These are phyloP conservation scores for Rhodophaea formosa DNA, from an alignment of 2,888 invertebrate species.

Conservation along the genomic window DNA sequence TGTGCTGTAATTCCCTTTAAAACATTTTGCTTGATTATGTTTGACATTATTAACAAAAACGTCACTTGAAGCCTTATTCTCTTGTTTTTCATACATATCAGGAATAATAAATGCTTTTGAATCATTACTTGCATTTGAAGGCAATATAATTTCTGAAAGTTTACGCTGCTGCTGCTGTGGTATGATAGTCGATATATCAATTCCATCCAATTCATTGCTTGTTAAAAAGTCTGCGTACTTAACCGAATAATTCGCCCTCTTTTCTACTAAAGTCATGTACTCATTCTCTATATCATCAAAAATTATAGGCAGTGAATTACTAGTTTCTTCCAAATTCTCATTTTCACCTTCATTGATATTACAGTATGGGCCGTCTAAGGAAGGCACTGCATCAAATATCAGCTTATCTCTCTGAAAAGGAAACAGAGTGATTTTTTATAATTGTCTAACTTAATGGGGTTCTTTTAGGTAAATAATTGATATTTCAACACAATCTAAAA, in stretches of 20 bases:
- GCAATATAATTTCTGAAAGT: background rate
- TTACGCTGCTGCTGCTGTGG: background rate
- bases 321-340: slow-evolving; percentile 28
- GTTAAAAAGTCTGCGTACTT: slow-evolving; percentile 70
- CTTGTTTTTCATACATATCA: background rate
- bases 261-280: slow-evolving; percentile 47
- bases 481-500: no score
- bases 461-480: no score
- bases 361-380: slow-evolving; percentile 68
- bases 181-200: slow-evolving; percentile 5
- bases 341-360: slow-evolving; percentile 35
- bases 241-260: slow-evolving; percentile 57
- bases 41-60: background rate
- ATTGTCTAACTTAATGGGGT: no score
- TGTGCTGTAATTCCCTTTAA: background rate
- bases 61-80: background rate
- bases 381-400: slow-evolving; percentile 78
- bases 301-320: slow-evolving; percentile 45
- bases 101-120: background rate
- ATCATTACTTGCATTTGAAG: background rate
- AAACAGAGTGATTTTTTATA: slow-evolving; percentile 9
- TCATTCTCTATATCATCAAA: slow-evolving; percentile 68
- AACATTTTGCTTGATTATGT: background rate
- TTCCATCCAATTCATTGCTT: slow-evolving; percentile 44
- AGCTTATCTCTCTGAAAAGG: slow-evolving; percentile 77